phyloP scores from a whole-genome alignment of 2,113 vertebrate species.

The Willisornis vidua region DNA sequence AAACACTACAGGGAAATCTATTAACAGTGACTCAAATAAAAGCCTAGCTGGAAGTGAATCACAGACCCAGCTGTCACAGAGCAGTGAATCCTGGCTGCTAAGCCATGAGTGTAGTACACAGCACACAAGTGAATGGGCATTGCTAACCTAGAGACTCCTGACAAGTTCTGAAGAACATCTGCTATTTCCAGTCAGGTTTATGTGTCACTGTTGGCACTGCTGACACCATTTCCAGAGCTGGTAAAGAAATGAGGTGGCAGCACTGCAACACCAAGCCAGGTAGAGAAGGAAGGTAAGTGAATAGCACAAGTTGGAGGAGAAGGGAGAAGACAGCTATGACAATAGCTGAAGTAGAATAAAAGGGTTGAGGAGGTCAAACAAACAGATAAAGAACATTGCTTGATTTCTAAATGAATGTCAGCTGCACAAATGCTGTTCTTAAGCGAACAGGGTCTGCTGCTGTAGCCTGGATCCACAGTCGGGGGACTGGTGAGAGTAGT shows the following conservation, averaged over 20 bases:
- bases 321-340: background rate
- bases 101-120: background rate
- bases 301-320: background rate
- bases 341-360: background rate
- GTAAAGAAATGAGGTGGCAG: background rate
- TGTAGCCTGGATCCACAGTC: background rate
- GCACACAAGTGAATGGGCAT: background rate
- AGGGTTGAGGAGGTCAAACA: background rate
- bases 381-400: background rate
- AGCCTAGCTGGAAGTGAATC: background rate
- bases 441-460: background rate
- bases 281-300: background rate
- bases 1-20: background rate
- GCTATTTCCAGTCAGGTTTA: background rate
- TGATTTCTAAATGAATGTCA: background rate
- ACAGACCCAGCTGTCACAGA: background rate
- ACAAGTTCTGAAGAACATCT: background rate
- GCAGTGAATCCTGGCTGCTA: background rate
- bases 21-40: background rate
- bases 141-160: background rate
- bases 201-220: background rate
- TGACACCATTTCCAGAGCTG: background rate
- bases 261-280: background rate
- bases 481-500: background rate
- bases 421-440: background rate